Percentiles rank a stretch among this genome's conserved stretches.
Conservation (phyloP, 1,140 invertebrate species). For the Bombyx mori region ASM3026992v2 NC_085131.1:7654001-7654500, state of each 20-base stretch:
- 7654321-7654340: neutral
- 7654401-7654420: slow-evolving; percentile 48
- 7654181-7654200: slow-evolving; percentile 31
- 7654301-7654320: slow-evolving; percentile 2
- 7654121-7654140: slow-evolving; percentile 21
- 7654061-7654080: slow-evolving; percentile 8
- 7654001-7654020: no score
- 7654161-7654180: slow-evolving; percentile 37
- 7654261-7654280: slow-evolving; percentile 37
- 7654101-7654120: slow-evolving; percentile 42
- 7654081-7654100: slow-evolving; percentile 19
- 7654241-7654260: slow-evolving; percentile 46
- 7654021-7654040: no score
- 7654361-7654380: neutral
- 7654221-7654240: slow-evolving; percentile 36
- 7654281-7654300: slow-evolving; percentile 21
- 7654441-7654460: no score
- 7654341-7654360: no score
- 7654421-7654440: slow-evolving; percentile 23
- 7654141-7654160: slow-evolving; percentile 14
- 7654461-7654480: no score
- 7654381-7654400: slow-evolving; percentile 36
- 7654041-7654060: no score
- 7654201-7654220: slow-evolving; percentile 35
- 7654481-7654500: no score